Conservation (phyloP, 2,888 invertebrate species). For the Amphipoea oculea region DNA sequence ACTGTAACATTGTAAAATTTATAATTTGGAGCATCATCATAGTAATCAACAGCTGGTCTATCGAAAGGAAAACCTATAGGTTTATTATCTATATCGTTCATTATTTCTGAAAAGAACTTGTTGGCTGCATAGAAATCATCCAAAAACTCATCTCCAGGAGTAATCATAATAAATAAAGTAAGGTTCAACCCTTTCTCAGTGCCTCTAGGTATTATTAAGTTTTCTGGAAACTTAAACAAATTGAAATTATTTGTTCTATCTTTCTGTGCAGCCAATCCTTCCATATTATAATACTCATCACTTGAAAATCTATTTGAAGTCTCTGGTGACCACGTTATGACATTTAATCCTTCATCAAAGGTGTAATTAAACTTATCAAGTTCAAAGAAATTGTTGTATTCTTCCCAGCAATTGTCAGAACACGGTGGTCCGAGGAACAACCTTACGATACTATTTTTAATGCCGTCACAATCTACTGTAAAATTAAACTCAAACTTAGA, state of each 20-base stretch:
- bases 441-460: conserved; percentile 75
- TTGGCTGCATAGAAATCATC: conserved; percentile 64
- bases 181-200: conserved; percentile 79
- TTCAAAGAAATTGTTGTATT: conserved; percentile 80
- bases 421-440: conserved; percentile 85
- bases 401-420: conserved; percentile 75
- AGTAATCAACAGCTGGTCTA: conserved; percentile 72
- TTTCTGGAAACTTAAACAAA: conserved; percentile 83
- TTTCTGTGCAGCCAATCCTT: conserved; percentile 58
- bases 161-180: conserved; percentile 83
- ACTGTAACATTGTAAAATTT: conserved; percentile 82
- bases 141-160: conserved; percentile 69
- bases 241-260: conserved; percentile 72
- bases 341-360: conserved; percentile 78
- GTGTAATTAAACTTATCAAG: conserved; percentile 76
- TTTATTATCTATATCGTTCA: conserved; percentile 74
- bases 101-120: conserved; percentile 71
- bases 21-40: conserved; percentile 76
- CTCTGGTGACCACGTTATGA: conserved; percentile 78
- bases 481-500: conserved; percentile 78
- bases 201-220: conserved; percentile 82
- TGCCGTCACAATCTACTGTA: conserved; percentile 74
- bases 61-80: conserved; percentile 87
- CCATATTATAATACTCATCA: conserved; percentile 77
- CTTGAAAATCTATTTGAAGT: conserved; percentile 74